phyloP scores from a whole-genome alignment of 2,888 invertebrate species.

The Drosophila tanythrix region DNA sequence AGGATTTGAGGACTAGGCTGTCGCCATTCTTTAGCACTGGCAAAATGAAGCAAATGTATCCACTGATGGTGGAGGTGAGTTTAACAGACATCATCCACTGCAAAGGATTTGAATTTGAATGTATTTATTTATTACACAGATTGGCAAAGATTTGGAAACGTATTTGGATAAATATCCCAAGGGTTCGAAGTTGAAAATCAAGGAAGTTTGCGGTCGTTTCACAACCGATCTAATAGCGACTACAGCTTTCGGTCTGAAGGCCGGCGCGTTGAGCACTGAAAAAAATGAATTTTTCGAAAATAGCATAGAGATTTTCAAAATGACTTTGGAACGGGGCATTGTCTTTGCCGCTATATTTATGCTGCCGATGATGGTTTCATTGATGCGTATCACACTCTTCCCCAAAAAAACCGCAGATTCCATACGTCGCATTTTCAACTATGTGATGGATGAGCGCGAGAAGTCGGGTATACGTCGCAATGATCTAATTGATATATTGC shows the following conservation, averaged over 20 bases:
- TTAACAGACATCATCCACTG: not conserved
- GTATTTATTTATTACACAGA: constrained; percentile 27
- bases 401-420: too few species aligned
- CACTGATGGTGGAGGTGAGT: constrained; percentile 73
- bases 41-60: constrained; percentile 83
- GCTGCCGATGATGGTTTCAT: too few species aligned
- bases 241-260: constrained; percentile 84
- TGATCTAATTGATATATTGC: too few species aligned
- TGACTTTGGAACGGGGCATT: too few species aligned
- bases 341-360: too few species aligned
- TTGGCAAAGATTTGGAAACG: constrained; percentile 63
- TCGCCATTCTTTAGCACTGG: constrained; percentile 85
- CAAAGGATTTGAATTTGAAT: not conserved
- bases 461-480: too few species aligned
- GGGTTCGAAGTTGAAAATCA: constrained; percentile 26
- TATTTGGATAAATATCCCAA: constrained; percentile 14
- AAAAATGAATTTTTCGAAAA: constrained; percentile 82
- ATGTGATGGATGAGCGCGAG: too few species aligned
- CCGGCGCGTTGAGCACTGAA: constrained; percentile 81
- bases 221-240: constrained; percentile 85
- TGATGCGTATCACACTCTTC: too few species aligned
- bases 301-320: not conserved
- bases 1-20: constrained; percentile 81
- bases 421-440: too few species aligned
- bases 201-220: constrained; percentile 63